Conservation (phyloP, 2,113 vertebrate genomes). For the Formicarius rufipectus region DNA sequence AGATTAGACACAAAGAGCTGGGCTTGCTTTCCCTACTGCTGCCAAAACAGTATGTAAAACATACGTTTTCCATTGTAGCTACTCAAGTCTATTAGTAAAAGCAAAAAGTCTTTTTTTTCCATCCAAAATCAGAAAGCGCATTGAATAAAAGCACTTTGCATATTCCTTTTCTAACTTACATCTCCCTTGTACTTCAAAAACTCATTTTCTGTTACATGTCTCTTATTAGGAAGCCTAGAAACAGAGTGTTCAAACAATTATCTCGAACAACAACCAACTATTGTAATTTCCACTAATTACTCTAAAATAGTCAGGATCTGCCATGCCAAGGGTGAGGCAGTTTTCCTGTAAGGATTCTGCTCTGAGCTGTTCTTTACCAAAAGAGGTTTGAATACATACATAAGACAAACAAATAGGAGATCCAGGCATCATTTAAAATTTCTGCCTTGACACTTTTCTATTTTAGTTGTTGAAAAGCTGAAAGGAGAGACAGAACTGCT, state of each 20-base stretch:
- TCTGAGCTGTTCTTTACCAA: not conserved
- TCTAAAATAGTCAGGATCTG: not conserved
- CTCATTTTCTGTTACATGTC: not conserved
- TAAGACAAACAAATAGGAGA: not conserved
- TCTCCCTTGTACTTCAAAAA: not conserved
- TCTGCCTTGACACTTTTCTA: not conserved
- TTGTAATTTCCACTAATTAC: not conserved
- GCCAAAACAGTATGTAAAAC: not conserved
- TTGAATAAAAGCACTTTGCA: not conserved
- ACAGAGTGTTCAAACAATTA: not conserved
- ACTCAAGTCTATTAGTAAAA: not conserved
- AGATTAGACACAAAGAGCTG: not conserved
- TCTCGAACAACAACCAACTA: not conserved
- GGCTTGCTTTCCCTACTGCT: not conserved
- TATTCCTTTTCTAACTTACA: not conserved
- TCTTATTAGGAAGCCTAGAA: not conserved
- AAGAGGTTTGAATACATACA: not conserved
- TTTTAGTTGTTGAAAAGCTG: not conserved
- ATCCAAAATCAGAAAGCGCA: not conserved
- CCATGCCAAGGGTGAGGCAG: not conserved
- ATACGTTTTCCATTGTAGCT: not conserved
- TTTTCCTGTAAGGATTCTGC: not conserved
- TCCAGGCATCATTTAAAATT: not conserved
- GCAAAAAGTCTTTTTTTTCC: not conserved
- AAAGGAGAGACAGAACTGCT: not conserved